These are phyloP conservation scores for Thryonomys swinderianus DNA, from an alignment of 2,113 vertebrate genomes.

Conservation along the genomic window DNA sequence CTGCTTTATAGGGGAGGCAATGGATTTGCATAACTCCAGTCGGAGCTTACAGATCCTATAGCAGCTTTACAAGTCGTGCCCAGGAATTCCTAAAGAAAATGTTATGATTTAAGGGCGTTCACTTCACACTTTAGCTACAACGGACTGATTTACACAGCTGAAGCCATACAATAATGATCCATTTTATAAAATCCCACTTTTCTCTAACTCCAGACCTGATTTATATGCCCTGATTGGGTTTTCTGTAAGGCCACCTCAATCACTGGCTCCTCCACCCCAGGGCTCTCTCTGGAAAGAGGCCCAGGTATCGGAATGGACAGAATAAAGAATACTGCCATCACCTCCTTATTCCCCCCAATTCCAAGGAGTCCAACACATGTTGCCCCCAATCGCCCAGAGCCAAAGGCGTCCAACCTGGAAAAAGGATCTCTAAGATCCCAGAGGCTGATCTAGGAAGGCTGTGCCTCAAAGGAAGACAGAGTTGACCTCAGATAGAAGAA, in stretches of 20 bases:
- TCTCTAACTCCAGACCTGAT: conserved; percentile 77
- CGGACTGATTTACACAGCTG: conserved; percentile 80
- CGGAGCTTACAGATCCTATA: conserved; percentile 81
- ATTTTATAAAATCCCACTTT: conserved; percentile 81
- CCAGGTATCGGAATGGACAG: not conserved
- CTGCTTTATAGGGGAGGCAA: conserved; percentile 85
- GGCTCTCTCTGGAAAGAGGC: not conserved
- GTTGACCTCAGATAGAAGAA: not conserved
- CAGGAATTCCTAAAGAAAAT: conserved; percentile 84
- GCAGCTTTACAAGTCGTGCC: conserved; percentile 83
- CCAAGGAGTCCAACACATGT: not conserved
- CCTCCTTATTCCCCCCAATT: not conserved
- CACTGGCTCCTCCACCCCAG: not conserved
- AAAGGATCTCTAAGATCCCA: not conserved
- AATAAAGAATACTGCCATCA: not conserved
- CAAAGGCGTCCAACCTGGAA: not conserved
- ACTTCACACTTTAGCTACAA: conserved; percentile 82
- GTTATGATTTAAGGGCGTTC: conserved; percentile 85
- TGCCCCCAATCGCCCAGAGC: not conserved
- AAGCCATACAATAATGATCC: conserved; percentile 78
- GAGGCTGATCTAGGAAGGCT: not conserved
- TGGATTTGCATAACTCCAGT: conserved; percentile 84
- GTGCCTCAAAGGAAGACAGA: not conserved
- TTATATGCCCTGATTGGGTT: conserved; percentile 77
- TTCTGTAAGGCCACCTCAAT: conserved; percentile 55